These are phyloP conservation scores for Steinernema scapterisci DNA, from an alignment of 2,888 invertebrate genomes.

Conservation along the genomic window DNA sequence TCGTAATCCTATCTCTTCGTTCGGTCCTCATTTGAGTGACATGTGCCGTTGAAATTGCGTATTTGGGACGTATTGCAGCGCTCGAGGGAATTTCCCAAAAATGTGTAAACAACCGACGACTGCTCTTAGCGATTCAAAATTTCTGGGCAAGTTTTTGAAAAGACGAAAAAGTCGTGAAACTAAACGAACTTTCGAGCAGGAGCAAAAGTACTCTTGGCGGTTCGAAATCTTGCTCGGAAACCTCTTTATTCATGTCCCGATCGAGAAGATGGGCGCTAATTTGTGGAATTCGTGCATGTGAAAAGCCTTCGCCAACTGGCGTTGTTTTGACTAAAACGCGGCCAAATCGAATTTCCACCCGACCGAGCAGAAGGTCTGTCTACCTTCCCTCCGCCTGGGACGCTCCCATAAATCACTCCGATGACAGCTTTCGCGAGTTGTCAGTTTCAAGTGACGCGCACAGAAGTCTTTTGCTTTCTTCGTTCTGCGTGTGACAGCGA, in stretches of 20 bases:
- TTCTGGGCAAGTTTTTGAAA: neutral
- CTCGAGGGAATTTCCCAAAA: slow-evolving; percentile 21
- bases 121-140: neutral
- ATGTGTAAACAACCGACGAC: slow-evolving; percentile 15
- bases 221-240: neutral
- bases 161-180: neutral
- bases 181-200: neutral
- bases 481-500: neutral
- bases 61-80: neutral
- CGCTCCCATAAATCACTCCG: neutral
- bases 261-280: neutral
- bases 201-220: neutral
- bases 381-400: neutral
- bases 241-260: neutral
- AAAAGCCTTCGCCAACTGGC: neutral
- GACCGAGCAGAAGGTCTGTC: neutral
- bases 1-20: neutral
- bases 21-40: slow-evolving; percentile 11
- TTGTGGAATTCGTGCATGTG: neutral
- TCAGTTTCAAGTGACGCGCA: neutral
- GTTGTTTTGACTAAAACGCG: neutral
- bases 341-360: slow-evolving; percentile 5
- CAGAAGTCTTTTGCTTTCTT: neutral
- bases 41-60: slow-evolving; percentile 10
- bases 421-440: neutral